phyloP scores from a whole-genome alignment of 2,888 invertebrate species.

The Coenonympha arcania region DNA sequence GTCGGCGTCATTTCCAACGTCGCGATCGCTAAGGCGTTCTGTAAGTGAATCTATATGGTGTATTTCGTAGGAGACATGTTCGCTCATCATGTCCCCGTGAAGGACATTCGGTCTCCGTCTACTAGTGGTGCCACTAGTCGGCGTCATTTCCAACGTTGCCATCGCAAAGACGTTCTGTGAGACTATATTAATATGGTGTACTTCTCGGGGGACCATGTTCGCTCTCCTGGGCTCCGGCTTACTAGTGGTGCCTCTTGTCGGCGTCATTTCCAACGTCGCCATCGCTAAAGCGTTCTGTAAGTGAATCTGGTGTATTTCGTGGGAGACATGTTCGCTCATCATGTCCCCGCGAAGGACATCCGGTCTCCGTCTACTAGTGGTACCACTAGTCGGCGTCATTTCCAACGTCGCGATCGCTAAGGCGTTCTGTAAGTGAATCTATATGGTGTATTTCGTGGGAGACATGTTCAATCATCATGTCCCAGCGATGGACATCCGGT shows the following conservation, averaged over 20 bases:
- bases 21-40: conserved; percentile 88
- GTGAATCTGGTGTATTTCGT: conserved; percentile 52
- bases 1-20: conserved; percentile 84
- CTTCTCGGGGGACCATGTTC: conserved; percentile 70
- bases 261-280: conserved; percentile 84
- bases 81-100: conserved; percentile 64
- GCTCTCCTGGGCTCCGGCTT: conserved; percentile 79
- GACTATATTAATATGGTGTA: conserved; percentile 35
- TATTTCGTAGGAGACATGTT: conserved; percentile 71
- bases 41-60: conserved; percentile 63
- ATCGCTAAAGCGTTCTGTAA: conserved; percentile 90
- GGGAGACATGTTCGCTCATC: conserved; percentile 73
- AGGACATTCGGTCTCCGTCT: conserved; percentile 82
- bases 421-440: conserved; percentile 79
- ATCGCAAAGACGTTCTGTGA: conserved; percentile 90
- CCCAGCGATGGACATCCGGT: conserved; percentile 77
- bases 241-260: conserved; percentile 80
- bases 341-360: too few species aligned
- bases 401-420: conserved; percentile 89
- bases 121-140: conserved; percentile 80
- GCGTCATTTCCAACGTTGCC: conserved; percentile 84
- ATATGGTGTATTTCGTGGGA: conserved; percentile 44
- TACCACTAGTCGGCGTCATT: conserved; percentile 83
- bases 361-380: conserved; percentile 79
- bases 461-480: conserved; percentile 73